Conservation (phyloP, 2,113 vertebrate species). For the Calidris pygmaea region DNA sequence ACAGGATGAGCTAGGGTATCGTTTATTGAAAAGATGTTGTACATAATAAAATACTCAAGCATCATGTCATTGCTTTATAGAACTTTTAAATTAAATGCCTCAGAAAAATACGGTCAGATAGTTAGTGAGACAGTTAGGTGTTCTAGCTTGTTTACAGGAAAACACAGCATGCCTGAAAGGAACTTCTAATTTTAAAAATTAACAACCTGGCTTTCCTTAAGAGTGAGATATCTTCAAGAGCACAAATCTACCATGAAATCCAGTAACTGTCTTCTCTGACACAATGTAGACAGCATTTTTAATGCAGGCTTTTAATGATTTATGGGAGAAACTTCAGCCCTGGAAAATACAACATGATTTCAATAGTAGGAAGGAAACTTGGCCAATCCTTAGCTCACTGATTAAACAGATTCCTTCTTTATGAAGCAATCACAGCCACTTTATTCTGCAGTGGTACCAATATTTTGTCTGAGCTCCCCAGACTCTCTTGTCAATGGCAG, state of each 20-base stretch:
- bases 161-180: neutral
- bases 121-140: neutral
- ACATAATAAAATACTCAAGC: neutral
- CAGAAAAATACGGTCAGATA: neutral
- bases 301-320: constrained; percentile 21
- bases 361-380: neutral
- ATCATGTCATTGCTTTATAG: neutral
- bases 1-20: neutral
- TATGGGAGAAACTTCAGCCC: neutral
- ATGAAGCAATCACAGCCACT: neutral
- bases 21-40: neutral
- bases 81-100: constrained; percentile 10
- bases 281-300: constrained; percentile 1
- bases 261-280: constrained; percentile 5
- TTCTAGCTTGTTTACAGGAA: constrained; percentile 16
- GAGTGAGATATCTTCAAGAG: constrained; percentile 6
- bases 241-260: constrained; percentile 20
- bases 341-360: constrained; percentile 2
- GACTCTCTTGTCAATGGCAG: neutral
- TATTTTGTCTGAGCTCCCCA: neutral
- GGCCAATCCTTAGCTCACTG: neutral
- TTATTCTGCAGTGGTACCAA: neutral
- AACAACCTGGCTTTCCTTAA: constrained; percentile 23
- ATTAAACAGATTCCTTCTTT: neutral
- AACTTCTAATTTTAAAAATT: constrained; percentile 37